phyloP scores from a whole-genome alignment of 2,113 vertebrate genomes.

The Zapus hudsonius region DNA sequence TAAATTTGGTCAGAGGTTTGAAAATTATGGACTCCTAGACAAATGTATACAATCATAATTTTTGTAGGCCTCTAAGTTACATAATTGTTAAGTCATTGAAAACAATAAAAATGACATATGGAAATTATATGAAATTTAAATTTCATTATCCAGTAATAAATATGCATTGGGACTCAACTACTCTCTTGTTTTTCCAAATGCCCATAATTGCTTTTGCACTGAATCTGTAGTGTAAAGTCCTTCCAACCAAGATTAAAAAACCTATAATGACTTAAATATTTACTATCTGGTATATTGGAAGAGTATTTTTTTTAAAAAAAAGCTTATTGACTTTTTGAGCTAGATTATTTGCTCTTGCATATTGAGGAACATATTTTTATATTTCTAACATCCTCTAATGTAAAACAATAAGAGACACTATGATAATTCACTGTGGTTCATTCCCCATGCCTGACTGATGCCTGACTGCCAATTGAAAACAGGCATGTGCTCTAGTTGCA shows the following conservation, averaged over 20 bases:
- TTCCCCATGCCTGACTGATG: background rate
- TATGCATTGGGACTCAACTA: background rate
- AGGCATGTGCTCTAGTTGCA: background rate
- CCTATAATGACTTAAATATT: background rate
- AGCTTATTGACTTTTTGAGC: background rate
- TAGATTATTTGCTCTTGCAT: background rate
- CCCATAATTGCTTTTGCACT: background rate
- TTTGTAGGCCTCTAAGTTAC: background rate
- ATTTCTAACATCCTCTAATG: background rate
- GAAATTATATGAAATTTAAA: constrained; percentile 45
- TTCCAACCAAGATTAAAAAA: background rate
- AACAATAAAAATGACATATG: background rate
- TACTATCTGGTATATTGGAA: background rate
- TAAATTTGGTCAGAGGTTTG: background rate
- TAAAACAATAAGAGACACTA: background rate
- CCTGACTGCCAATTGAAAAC: background rate
- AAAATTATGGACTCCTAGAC: background rate
- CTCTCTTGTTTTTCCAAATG: background rate
- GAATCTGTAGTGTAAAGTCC: background rate
- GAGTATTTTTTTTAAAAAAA: background rate
- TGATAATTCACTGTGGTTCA: background rate
- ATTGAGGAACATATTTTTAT: background rate
- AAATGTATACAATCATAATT: background rate
- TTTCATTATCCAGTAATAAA: background rate
- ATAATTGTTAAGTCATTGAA: background rate